Conservation (phyloP, 1,140 invertebrate genomes). For the Drosophila sechellia region DNA sequence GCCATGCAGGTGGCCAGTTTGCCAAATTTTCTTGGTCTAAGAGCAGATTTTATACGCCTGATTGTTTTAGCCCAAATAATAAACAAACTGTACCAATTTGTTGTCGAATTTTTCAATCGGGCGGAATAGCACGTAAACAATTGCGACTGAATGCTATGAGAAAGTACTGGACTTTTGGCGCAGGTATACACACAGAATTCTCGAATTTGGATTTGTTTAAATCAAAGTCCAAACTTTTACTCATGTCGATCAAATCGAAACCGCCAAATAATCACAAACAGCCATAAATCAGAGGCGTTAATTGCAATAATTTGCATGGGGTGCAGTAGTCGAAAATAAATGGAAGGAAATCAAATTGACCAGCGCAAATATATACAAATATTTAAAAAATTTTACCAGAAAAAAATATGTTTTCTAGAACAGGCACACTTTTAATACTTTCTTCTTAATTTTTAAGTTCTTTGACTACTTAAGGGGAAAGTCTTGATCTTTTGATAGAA, state of each 20-base stretch:
- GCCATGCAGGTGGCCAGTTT: constrained; percentile 7
- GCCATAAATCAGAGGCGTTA: constrained; percentile 46
- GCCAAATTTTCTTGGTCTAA: not conserved
- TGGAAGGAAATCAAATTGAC: not conserved
- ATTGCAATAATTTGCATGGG: constrained; percentile 48
- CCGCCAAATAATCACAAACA: constrained; percentile 26
- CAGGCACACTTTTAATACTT: not conserved
- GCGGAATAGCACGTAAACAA: constrained; percentile 31
- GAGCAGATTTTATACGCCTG: constrained; percentile 26
- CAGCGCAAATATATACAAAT: constrained; percentile 12
- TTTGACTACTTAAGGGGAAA: not conserved
- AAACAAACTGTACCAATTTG: constrained; percentile 40
- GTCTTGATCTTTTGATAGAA: not conserved
- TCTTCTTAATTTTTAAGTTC: too few species aligned
- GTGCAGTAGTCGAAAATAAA: constrained; percentile 13
- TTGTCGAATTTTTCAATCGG: constrained; percentile 20
- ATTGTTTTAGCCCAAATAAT: constrained; percentile 37
- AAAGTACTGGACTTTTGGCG: constrained; percentile 20
- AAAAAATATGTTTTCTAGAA: not conserved
- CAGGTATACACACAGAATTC: not conserved
- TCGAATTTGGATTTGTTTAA: constrained; percentile 11
- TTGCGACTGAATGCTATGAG: not conserved
- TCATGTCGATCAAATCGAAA: constrained; percentile 1
- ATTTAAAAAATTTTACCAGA: constrained; percentile 12
- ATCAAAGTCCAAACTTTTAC: constrained; percentile 34